Base-by-base conservation (phyloP, 2,888 invertebrate species). In the Agapetus fuscipes region DNA sequence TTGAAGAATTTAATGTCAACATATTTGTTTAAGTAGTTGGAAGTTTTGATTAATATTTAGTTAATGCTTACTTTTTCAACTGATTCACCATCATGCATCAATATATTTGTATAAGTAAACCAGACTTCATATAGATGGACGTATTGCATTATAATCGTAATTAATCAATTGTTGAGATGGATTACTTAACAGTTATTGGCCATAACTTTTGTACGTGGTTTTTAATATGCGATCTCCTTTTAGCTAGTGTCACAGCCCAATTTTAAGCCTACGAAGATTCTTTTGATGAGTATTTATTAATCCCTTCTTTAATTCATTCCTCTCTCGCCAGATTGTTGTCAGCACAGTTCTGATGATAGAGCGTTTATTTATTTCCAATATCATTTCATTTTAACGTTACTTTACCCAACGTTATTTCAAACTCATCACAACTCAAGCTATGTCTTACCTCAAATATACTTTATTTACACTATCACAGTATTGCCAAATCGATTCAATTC, bases 211-310 rank as follows among this genome's bases (percentile, higher is more conserved):
- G 62, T 63, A 64, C 62, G 61, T 43, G 48, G 33, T 41, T 36
- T 44, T 40, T n/a, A 35, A 38, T 39, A 43, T 34, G 42, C 43
- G 36, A 43, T 45, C 45, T 48, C 45, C 48, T 60, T 61, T 67
- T 67, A 66, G 69, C 69, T 69, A 69, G 67, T 66, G 62, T 70
- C 69, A 69, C 70, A 70, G 69, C 69, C 69, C 62, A 65, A 63
- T 37, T 62, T 64, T 68, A 69, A 70, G 69, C 69, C 70, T 70
- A 70, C 67, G 64, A 65, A 60, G 66, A 66, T 61, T 59, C 41
- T 43, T 35, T 40, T 38, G 30, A 17, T 29, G 5, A 20, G 4
- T 37, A 20, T 37, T 42, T 37, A 28, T 41, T 41, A 34, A 27
- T 37, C 35, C 36, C 26, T 13, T 20, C 15, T 30, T 39, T 37